Evolutionary conservation across 1,140 invertebrate genomes (phyloP), one percentile per base, ranked within the genome.

Genomic region (Pogonognathellus flavescens): DNA sequence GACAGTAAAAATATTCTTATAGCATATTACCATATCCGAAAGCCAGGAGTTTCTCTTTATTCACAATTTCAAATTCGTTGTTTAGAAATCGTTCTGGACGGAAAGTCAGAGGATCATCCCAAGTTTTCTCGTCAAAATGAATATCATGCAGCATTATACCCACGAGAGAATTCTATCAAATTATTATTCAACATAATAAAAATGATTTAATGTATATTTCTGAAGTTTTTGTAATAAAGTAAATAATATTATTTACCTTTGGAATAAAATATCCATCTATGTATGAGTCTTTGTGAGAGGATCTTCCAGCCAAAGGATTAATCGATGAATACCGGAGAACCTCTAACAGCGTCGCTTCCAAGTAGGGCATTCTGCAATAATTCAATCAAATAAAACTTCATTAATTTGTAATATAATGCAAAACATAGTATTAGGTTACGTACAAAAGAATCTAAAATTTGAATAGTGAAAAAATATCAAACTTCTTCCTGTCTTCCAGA

Each of bases 91-190:
- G 90, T 90, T 94, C 92, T 14, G 95, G 94, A 89, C 93, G 91
- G 91, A 97, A 96, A 89, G 93, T 90, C 86, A 93, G 88, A 10
- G 96, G 93, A 16, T 91, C 88, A 85, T 94, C 90, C 96, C 96
- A 97, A 59, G 94, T 93, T 52, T 94, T 91, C 0, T 93, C 91
- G n/a, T 93, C 94, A 89, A 93, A 94, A 90, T 97, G 96, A n/a
- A 97, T 90, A 55, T 95, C 94, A 90, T 95, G 96, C 86, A 96
- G 97, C 89, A 97, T 97, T 25, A 97, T 93, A 89, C 97, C 96
- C 0, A 97, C 93, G 53, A 96, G 92, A 0, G 95, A 95, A 18
- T 94, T 95, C 89, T 95, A 60, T 2, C 18, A 1, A 62, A 62
- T 20, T 62, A 20, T 4, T 18, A 60, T 4, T 18, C n/a, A 59